phyloP scores from a whole-genome alignment of 1,140 invertebrate genomes.

The Drosophila nannoptera region DNA sequence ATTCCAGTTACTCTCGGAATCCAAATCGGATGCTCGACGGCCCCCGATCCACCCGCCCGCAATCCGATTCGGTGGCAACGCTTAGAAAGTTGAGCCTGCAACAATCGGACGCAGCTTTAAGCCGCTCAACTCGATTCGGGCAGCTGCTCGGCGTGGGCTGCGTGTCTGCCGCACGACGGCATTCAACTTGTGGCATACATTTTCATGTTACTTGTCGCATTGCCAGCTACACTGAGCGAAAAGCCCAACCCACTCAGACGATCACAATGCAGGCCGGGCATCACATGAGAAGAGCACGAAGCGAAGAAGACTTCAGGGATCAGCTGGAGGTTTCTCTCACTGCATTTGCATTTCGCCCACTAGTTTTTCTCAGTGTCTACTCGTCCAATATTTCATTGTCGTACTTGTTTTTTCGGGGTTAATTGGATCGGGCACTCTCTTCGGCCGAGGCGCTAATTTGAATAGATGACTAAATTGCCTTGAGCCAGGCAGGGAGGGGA shows the following conservation, averaged over 20 bases:
- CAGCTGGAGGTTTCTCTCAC: neutral
- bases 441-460: conserved; percentile 47
- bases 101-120: conserved; percentile 22
- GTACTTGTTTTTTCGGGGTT: conserved; percentile 56
- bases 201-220: conserved; percentile 12
- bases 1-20: conserved; percentile 21
- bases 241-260: no score
- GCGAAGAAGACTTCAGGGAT: no score
- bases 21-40: neutral
- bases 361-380: neutral
- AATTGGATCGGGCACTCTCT: conserved; percentile 57
- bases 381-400: conserved; percentile 61
- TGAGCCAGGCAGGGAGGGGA: neutral
- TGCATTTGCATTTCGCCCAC: neutral
- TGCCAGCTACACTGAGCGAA: conserved; percentile 26
- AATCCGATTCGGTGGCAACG: conserved; percentile 28
- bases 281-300: no score
- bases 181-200: conserved; percentile 35
- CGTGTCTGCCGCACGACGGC: conserved; percentile 23
- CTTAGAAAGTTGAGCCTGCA: conserved; percentile 53
- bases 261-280: no score
- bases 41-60: no score
- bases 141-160: conserved; percentile 27
- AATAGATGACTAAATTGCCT: conserved; percentile 53
- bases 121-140: conserved; percentile 34